Base-by-base conservation (phyloP, 1,140 invertebrate species). In the Temnothorax nylanderi region DNA sequence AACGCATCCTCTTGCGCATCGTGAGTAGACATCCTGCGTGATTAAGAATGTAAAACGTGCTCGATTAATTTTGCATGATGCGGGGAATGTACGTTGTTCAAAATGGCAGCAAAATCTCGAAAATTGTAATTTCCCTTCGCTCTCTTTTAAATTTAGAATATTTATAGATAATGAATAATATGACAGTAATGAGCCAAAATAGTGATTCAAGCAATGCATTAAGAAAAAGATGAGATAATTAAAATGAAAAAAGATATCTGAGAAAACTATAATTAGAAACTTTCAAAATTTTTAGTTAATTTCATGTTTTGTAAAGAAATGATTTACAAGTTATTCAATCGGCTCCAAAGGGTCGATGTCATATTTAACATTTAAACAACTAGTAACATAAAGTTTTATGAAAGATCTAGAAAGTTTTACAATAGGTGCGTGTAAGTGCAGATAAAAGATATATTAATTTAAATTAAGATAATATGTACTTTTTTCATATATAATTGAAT, bases 1-100 rank as follows among this genome's bases (percentile, higher is more conserved):
- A 95, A 32, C 92, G 91, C 85, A 92, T 92, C 92, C 93, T 93
- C 89, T 92, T 94, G n/a, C 92, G 92, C 76, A 92, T 88, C 71
- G 93, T 93, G 85, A 95, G 92, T 78, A 95, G 93, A 90, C 93
- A 94, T 69, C 94, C 94, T 95, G 78, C 86, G 44, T 41, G 6
- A 76, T 49, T 16, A 16, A 21, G 56, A 85, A n/a, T 3, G 11
- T 51, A 18, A 64, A 26, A 32, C 32, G 18, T 13, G 51, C 18
- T 47, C 16, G 13, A 13, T 74, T 32, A 18, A 37, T 44, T 51
- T 41, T 26, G 26, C 26, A 26, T 26, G 26, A 26, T 1, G 1
- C 26, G 26, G 26, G 26, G 26, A 26, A 26, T 26, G 26, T 26
- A 26, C 1, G 26, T 26, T 26, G 26, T 26, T 26, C 37, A 16